phyloP scores from a whole-genome alignment of 2,797 vertebrate species.

The Taeniopygia guttata region DNA sequence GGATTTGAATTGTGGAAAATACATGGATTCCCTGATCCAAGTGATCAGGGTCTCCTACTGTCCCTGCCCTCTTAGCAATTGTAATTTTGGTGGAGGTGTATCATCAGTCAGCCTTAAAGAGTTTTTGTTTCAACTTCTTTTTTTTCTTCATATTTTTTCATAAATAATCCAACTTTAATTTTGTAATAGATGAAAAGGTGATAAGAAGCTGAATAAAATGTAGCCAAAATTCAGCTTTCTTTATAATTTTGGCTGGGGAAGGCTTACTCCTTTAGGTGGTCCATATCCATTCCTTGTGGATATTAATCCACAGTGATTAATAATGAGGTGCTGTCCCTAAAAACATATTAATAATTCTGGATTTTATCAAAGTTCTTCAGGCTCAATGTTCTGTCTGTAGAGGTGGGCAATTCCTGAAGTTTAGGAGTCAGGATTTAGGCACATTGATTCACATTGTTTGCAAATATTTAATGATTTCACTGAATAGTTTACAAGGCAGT shows the following conservation, averaged over 20 bases:
- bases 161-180: neutral
- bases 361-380: neutral
- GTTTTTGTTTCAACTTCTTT: neutral
- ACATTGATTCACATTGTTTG: neutral
- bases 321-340: neutral
- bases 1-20: neutral
- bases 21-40: neutral
- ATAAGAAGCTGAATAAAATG: neutral
- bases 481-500: neutral
- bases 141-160: neutral
- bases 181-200: neutral
- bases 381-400: neutral
- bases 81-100: neutral
- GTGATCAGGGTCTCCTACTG: neutral
- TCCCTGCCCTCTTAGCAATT: neutral
- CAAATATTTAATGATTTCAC: neutral
- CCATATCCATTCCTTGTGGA: too few relatives aligned
- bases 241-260: neutral
- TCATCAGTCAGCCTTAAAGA: neutral
- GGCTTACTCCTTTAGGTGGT: too few relatives aligned
- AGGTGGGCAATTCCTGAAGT: neutral
- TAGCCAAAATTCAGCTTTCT: neutral
- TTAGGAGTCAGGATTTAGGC: neutral
- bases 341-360: neutral
- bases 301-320: neutral